Evolutionary conservation across 2,113 vertebrate species (phyloP), one percentile per base, ranked within the genome.

Genomic region (Sporophila hypoxantha): DNA sequence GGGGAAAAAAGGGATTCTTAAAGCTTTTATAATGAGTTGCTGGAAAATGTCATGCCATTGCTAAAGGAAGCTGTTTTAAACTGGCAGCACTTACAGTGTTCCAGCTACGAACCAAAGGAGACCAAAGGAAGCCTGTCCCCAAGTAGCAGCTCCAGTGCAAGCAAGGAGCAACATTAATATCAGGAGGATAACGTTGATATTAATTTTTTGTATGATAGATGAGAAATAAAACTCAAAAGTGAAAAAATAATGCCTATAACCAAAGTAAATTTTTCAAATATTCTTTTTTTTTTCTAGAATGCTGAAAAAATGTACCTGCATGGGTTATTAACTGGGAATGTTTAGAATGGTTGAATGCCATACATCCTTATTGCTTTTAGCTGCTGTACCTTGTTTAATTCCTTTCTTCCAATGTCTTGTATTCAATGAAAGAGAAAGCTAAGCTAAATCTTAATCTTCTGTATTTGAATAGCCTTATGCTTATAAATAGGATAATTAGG

Each of bases 401-500:
- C 42, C 14, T 52, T 76, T 82, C 47, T 53, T 93, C 67, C 10
- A 34, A 15, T 20, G 65, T 65, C 85, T 94, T 87, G 9, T 52
- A 61, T 71, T 73, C 10, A 47, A 82, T 37, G 42, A 88, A 81
- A 85, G 14, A 23, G 13, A 75, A 85, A 90, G 55, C 39, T 80
- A 81, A 70, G 18, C 29, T 20, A 32, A 32, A 53, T 18, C 52
- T 20, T 57, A 57, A 91, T 88, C 21, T 50, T 47, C 68, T 73
- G 81, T 12, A 30, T 78, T 85, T 93, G 1, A 89, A 90, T 92
- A 95, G 41, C 36, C 68, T 89, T 41, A 57, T 81, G 25, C 74
- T 76, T 94, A 44, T 82, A 93, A 96, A 92, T 60, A 93, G 87
- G 36, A 76, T 82, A 92, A 94, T 93, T 86, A 87, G 17, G 64